Evolutionary conservation across 1,140 invertebrate genomes (phyloP).

Genomic region (Ceratosolen fusciceps): DNA sequence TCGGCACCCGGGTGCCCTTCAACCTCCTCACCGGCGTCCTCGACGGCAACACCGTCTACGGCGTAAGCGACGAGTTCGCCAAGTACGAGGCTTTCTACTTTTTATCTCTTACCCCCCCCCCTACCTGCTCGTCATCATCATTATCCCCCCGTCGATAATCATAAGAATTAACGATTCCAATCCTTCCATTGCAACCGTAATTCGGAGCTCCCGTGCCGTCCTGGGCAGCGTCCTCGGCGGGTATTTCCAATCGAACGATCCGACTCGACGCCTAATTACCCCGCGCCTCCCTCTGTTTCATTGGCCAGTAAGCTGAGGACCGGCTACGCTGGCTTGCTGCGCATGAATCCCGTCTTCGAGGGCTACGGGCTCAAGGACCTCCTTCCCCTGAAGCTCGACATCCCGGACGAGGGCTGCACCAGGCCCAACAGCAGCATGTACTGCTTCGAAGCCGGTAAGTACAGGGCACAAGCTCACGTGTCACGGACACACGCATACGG

Average conservation of each 20-base stretch:
- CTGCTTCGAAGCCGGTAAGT: constrained; percentile 89
- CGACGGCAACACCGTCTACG: constrained; percentile 89
- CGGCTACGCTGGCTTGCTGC: constrained; percentile 82
- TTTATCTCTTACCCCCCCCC: too few species aligned
- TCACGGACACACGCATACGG: too few species aligned
- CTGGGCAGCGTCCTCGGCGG: too few species aligned
- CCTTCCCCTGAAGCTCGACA: constrained; percentile 89
- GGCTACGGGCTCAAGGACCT: constrained; percentile 91
- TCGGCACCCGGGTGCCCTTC: constrained; percentile 84
- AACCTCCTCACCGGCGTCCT: constrained; percentile 87
- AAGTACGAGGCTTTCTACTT: constrained; percentile 69
- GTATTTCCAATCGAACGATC: too few species aligned
- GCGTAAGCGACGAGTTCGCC: constrained; percentile 82
- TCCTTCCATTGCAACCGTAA: too few species aligned
- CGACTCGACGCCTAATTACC: not conserved
- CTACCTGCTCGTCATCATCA: too few species aligned
- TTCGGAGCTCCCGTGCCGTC: too few species aligned
- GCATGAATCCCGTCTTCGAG: constrained; percentile 91
- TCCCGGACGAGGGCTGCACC: constrained; percentile 94
- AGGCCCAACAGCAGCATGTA: constrained; percentile 89
- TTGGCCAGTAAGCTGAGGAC: constrained; percentile 79
- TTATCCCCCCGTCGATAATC: too few species aligned
- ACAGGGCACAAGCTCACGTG: too few species aligned
- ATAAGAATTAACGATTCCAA: too few species aligned
- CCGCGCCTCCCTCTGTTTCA: not conserved